phyloP scores from a whole-genome alignment of 2,113 vertebrate genomes.

The Columbina picui region DNA sequence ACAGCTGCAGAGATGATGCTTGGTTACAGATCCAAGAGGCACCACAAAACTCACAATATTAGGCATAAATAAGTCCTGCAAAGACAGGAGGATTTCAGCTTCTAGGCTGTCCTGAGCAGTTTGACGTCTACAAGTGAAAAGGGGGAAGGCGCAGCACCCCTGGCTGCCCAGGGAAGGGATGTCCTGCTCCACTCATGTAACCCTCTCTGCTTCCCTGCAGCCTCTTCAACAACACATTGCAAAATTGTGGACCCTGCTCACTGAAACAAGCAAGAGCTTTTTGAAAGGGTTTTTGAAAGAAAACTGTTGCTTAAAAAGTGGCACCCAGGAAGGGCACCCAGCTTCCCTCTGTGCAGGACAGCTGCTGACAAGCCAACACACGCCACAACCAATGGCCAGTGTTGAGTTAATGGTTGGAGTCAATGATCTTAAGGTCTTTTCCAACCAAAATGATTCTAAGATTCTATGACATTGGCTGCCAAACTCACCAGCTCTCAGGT shows the following conservation, averaged over 20 bases:
- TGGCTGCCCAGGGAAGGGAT: neutral
- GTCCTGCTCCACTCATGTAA: rapidly evolving
- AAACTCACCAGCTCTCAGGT: neutral
- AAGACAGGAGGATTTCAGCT: neutral
- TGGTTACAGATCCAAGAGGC: neutral
- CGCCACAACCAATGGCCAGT: rapidly evolving
- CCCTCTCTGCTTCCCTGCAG: neutral
- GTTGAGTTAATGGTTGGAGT: too few relatives aligned
- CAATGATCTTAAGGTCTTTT: too few relatives aligned
- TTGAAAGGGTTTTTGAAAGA: neutral
- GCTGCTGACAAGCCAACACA: neutral
- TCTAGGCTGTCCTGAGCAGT: neutral
- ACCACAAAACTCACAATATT: neutral
- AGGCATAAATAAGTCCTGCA: rapidly evolving
- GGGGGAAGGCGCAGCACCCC: neutral
- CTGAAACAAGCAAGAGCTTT: neutral
- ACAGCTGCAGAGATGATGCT: neutral
- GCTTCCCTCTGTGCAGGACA: rapidly evolving
- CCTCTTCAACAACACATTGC: neutral
- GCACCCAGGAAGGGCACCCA: neutral
- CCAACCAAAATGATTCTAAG: too few relatives aligned
- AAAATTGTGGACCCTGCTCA: rapidly evolving
- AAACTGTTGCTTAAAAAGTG: neutral
- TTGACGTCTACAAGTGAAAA: neutral
- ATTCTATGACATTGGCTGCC: neutral